Evolutionary conservation across 37 sponge, comb jelly and placozoan genomes (phyloP).

Genomic region (Halichondria panicea): DNA sequence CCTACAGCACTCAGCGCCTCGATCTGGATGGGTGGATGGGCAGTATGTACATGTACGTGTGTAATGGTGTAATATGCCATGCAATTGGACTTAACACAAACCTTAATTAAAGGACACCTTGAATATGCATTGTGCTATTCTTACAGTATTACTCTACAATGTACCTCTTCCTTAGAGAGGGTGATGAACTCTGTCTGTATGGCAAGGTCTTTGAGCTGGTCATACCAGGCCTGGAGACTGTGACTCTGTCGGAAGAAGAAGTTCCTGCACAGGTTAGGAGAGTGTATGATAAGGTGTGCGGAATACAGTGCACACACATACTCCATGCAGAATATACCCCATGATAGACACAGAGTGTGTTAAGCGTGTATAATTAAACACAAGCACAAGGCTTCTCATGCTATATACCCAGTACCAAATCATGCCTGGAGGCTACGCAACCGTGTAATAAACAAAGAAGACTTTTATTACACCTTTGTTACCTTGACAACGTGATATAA

Average conservation of each 20-base stretch:
- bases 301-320: not conserved
- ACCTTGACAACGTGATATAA: too few relatives aligned
- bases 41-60: not conserved
- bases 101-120: not conserved
- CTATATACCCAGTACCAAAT: too few relatives aligned
- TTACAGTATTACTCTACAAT: not conserved
- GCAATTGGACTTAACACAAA: not conserved
- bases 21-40: not conserved
- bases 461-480: too few relatives aligned
- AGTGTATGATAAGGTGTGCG: not conserved
- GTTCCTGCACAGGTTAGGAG: not conserved
- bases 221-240: conserved; percentile 36
- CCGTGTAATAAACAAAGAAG: too few relatives aligned
- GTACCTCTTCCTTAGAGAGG: conserved; percentile 47
- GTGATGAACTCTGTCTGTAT: conserved; percentile 58
- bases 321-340: not conserved
- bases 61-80: not conserved
- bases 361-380: too few relatives aligned
- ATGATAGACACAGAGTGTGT: too few relatives aligned
- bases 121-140: not conserved
- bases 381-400: too few relatives aligned
- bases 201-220: conserved; percentile 40
- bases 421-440: too few relatives aligned
- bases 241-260: conserved; percentile 24
- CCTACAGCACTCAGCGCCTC: conserved; percentile 27